Conservation (phyloP, 2,888 invertebrate genomes). For the Tinea trinotella region DNA sequence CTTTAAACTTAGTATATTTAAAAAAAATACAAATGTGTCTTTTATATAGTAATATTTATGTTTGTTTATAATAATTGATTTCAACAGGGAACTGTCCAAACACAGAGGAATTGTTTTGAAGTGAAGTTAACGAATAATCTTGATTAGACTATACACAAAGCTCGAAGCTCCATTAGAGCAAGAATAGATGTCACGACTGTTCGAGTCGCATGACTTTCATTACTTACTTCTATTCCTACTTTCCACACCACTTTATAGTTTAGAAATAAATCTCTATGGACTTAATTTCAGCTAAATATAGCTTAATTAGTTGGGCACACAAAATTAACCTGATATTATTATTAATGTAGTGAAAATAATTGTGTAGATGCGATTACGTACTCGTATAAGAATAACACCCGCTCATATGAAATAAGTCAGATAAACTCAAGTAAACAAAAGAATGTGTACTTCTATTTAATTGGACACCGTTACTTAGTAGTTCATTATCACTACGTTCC, state of each 20-base stretch:
- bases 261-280: slow-evolving; percentile 34
- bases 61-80: neutral
- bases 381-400: no score
- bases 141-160: slow-evolving; percentile 53
- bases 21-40: no score
- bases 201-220: slow-evolving; percentile 50
- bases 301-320: neutral
- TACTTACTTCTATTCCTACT: slow-evolving; percentile 63
- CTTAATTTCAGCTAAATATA: neutral
- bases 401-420: no score
- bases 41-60: no score
- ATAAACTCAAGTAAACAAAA: no score
- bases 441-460: neutral
- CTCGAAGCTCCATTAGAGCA: slow-evolving; percentile 60
- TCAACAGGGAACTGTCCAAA: neutral
- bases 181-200: slow-evolving; percentile 65
- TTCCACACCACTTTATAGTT: slow-evolving; percentile 39
- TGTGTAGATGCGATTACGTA: no score
- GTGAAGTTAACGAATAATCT: slow-evolving; percentile 54
- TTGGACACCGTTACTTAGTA: neutral
- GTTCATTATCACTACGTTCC: slow-evolving; percentile 14
- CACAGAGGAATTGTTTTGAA: slow-evolving; percentile 25
- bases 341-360: no score
- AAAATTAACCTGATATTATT: no score
- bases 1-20: no score